phyloP scores from a whole-genome alignment of 2,888 invertebrate species.

The Epirrhoe tristata region DNA sequence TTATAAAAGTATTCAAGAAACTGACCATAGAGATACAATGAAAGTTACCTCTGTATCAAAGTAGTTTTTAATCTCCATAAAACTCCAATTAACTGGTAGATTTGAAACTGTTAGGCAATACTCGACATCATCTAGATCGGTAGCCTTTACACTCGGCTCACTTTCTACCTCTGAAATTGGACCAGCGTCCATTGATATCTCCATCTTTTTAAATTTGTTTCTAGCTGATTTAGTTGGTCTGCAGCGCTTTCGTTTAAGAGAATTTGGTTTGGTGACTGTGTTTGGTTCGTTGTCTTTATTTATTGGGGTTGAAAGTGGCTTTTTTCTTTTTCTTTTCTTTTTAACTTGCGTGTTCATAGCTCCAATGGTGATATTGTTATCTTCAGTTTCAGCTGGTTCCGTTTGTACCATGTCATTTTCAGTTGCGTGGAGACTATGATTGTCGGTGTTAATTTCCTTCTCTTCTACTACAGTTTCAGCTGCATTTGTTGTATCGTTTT shows the following conservation, averaged over 20 bases:
- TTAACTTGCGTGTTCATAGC: not conserved
- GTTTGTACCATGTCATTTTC: not conserved
- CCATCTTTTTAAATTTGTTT: not conserved
- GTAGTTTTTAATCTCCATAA: constrained; percentile 51
- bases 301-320: not conserved
- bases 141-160: constrained; percentile 3
- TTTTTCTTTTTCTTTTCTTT: not conserved
- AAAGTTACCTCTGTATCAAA: constrained; percentile 51
- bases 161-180: not conserved
- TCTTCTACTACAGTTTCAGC: not conserved
- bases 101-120: constrained; percentile 47
- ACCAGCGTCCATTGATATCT: not conserved
- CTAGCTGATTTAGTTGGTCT: constrained; percentile 11
- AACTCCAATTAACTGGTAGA: constrained; percentile 48
- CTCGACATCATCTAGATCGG: constrained; percentile 37
- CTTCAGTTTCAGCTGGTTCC: not conserved
- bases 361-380: not conserved
- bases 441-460: not conserved
- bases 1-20: too few relatives aligned
- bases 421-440: not conserved
- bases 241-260: constrained; percentile 15
- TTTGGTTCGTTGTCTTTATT: not conserved
- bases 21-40: too few relatives aligned
- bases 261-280: not conserved
- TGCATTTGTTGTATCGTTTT: not conserved